A percentile compares a stretch with the other conserved stretches of the same genome.
Evolutionary conservation across 2,888 invertebrate species (phyloP).

Genomic region (Volucella bombylans): DNA sequence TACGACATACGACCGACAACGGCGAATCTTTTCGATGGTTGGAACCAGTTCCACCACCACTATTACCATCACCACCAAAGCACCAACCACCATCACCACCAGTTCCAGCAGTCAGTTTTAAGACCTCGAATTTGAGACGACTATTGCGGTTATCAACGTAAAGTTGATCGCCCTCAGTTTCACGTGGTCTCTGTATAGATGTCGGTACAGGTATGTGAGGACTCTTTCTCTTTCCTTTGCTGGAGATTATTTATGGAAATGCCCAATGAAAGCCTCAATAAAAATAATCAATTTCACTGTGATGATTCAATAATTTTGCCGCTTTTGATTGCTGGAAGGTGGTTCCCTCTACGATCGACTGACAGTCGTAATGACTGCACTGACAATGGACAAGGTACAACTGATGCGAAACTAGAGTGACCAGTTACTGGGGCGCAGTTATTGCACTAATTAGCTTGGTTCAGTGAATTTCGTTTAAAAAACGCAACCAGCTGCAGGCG

Average conservation of each 20-base stretch:
- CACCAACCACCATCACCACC: background rate
- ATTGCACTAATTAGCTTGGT: conserved; percentile 24
- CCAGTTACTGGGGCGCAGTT: conserved; percentile 22
- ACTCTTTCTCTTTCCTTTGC: conserved; percentile 58
- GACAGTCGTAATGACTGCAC: conserved; percentile 42
- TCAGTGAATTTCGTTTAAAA: background rate
- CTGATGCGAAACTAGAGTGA: conserved; percentile 38
- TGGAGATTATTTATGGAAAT: conserved; percentile 64
- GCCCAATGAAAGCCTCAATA: conserved; percentile 48
- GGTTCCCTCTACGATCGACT: conserved; percentile 20
- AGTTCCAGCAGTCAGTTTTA: conserved; percentile 33
- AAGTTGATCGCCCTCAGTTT: conserved; percentile 65
- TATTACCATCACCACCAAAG: too few relatives aligned
- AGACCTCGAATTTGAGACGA: conserved; percentile 62
- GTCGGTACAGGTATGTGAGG: background rate
- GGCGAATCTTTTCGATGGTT: conserved; percentile 27
- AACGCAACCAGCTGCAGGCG: too few relatives aligned
- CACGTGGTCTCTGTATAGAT: background rate
- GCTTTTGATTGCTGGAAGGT: conserved; percentile 45
- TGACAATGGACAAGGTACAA: conserved; percentile 31
- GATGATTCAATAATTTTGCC: conserved; percentile 68
- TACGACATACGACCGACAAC: background rate
- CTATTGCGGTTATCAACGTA: conserved; percentile 42
- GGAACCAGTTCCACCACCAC: conserved; percentile 56
- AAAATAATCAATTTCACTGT: conserved; percentile 65